These are phyloP conservation scores for Cephus pulcher DNA, from an alignment of 2,888 invertebrate species.

Conservation along the genomic window DNA sequence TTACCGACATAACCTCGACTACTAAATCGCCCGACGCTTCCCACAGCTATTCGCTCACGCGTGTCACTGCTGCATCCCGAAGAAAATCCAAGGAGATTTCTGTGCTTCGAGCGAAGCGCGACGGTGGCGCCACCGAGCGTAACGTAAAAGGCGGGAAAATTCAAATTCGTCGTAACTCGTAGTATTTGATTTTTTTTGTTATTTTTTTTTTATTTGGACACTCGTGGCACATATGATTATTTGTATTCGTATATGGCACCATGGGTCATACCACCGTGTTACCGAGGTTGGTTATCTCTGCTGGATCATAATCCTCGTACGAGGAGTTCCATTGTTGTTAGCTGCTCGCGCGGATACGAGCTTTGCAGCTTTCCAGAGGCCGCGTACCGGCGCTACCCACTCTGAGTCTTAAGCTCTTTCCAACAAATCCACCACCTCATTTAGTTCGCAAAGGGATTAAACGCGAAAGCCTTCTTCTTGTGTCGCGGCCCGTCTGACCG, in stretches of 20 bases:
- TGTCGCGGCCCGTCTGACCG: slow-evolving; percentile 55
- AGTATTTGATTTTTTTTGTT: too few species aligned
- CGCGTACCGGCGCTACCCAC: slow-evolving; percentile 31
- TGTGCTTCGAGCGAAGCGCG: too few species aligned
- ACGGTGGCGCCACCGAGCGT: too few species aligned
- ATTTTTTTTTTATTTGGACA: too few species aligned
- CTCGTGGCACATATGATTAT: too few species aligned
- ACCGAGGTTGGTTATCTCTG: slow-evolving; percentile 22
- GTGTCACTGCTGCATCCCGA: slow-evolving; percentile 17
- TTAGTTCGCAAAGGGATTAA: slow-evolving; percentile 61
- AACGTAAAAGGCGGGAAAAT: too few species aligned
- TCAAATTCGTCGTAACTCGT: too few species aligned
- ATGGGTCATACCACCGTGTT: too few species aligned
- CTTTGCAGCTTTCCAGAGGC: slow-evolving; percentile 54
- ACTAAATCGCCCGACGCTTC: slow-evolving; percentile 49
- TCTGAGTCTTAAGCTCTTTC: slow-evolving; percentile 59
- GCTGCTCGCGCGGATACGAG: slow-evolving; percentile 55
- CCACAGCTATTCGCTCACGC: slow-evolving; percentile 45
- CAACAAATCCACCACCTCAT: slow-evolving; percentile 67
- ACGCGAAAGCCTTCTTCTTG: slow-evolving; percentile 57
- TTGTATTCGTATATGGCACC: too few species aligned
- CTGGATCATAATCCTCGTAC: slow-evolving; percentile 55
- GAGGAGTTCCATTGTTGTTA: slow-evolving; percentile 57
- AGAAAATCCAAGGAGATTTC: too few species aligned
- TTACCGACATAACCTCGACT: slow-evolving; percentile 54